A percentile compares a stretch with the other conserved stretches of the same genome.
These are phyloP conservation scores for Ondatra zibethicus DNA, from an alignment of 2,113 vertebrate genomes.

Conservation along the genomic window DNA sequence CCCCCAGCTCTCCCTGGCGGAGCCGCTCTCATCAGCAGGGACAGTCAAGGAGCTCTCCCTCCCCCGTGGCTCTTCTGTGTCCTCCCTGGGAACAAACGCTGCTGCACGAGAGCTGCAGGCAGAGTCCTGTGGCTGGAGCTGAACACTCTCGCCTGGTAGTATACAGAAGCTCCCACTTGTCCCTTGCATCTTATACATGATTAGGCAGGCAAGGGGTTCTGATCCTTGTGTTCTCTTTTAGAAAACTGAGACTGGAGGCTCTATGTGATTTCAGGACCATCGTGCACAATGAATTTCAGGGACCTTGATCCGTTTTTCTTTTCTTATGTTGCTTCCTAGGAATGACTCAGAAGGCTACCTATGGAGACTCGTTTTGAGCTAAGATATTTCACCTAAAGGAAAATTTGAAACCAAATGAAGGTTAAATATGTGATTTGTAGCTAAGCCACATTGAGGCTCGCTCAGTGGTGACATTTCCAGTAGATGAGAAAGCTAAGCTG, in stretches of 20 bases:
- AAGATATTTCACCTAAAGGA: neutral
- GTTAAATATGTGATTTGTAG: neutral
- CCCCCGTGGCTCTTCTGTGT: fast-evolving
- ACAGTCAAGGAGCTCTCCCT: fast-evolving
- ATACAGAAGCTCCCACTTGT: neutral
- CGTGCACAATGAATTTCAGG: neutral
- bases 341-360: neutral
- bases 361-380: neutral
- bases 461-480: neutral
- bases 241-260: neutral
- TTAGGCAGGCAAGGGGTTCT: neutral
- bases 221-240: neutral
- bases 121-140: neutral
- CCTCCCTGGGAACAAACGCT: neutral
- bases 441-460: neutral
- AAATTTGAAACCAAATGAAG: neutral
- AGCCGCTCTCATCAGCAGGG: neutral
- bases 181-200: neutral
- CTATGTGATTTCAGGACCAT: neutral
- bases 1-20: fast-evolving
- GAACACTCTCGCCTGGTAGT: neutral
- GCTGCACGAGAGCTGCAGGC: fast-evolving
- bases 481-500: neutral
- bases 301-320: neutral
- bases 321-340: neutral